phyloP scores from a whole-genome alignment of 2,797 vertebrate species.

The Streptopelia turtur region DNA sequence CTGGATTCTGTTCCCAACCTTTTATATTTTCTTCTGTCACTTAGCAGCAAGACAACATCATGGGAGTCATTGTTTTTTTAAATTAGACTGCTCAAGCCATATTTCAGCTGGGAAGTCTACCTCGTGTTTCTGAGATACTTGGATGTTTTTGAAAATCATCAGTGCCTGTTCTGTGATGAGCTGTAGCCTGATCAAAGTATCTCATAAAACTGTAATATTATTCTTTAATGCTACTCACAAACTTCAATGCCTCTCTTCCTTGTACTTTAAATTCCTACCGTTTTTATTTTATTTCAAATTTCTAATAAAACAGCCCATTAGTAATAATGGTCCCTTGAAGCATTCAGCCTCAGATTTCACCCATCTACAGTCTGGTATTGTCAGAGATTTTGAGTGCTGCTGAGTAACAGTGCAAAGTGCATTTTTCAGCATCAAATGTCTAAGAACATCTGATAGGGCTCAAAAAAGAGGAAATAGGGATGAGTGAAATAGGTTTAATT shows the following conservation, averaged over 20 bases:
- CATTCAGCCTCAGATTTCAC: constrained; percentile 5
- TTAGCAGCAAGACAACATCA: not conserved
- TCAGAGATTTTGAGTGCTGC: constrained; percentile 3
- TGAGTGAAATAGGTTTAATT: constrained; percentile 19
- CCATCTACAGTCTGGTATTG: not conserved
- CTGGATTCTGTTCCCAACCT: not conserved
- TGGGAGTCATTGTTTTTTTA: not conserved
- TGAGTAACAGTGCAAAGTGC: constrained; percentile 12
- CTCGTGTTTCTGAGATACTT: not conserved
- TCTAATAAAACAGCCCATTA: constrained; percentile 54
- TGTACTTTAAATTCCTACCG: constrained; percentile 19
- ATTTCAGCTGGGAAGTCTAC: not conserved
- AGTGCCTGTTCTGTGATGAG: not conserved
- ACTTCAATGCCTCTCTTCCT: not conserved
- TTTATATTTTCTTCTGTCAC: not conserved
- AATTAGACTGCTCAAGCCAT: not conserved
- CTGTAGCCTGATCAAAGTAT: constrained; percentile 2
- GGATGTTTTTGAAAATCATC: not conserved
- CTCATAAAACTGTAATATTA: constrained; percentile 23
- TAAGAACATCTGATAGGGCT: not conserved
- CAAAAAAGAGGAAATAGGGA: not conserved
- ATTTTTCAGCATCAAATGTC: constrained; percentile 9
- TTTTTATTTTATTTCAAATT: constrained; percentile 42
- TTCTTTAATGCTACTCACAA: constrained; percentile 20
- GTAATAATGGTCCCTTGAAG: constrained; percentile 28